Evolutionary conservation across 2,888 invertebrate species (phyloP), one percentile per base, ranked within the genome.

Genomic region (Cheilosia impressa): DNA sequence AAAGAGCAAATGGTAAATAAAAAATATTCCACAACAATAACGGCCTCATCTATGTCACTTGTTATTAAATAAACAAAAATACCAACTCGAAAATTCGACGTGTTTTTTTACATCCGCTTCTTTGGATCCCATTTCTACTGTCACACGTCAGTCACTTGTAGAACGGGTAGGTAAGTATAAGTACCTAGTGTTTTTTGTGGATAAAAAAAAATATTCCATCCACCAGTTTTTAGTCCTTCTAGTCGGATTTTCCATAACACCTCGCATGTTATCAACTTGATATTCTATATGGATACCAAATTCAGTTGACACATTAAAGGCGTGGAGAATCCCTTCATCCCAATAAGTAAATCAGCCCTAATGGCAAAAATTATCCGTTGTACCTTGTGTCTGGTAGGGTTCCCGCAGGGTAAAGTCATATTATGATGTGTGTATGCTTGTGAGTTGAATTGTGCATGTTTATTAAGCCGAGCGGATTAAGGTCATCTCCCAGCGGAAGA

Each of bases 391-490:
- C n/a, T 52, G 52, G 65, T 2, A 41, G 53, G 50, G 27, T 38
- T 58, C 77, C 53, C 53, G 53, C 53, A 15, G 65, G 65, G 75
- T 41, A 47, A 57, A 65, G 55, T 65, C 55, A 57, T 24, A 73
- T 58, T 45, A 75, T 81, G 52, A 22, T 60, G 19, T 65, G 65
- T 65, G 52, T 68, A 77, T 55, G 69, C 27, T 22, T 31, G 69
- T 43, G 71, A 71, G 69, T 69, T 71, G 69, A 58, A 65, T 76
- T 80, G 71, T 80, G 69, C 80, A 84, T 80, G 80, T 80, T 76
- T 84, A 80, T 84, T 84, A 84, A 80, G 80, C 75, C 80, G 65
- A 79, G 65, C 68, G 71, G 84, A 84, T 80, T 84, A 75, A 80
- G 80, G 73, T 80, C 80, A 71, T 80, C 71, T 75, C 80, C 79